phyloP scores from a whole-genome alignment of 2,797 vertebrate species.

The Cottoperca gobio region DNA sequence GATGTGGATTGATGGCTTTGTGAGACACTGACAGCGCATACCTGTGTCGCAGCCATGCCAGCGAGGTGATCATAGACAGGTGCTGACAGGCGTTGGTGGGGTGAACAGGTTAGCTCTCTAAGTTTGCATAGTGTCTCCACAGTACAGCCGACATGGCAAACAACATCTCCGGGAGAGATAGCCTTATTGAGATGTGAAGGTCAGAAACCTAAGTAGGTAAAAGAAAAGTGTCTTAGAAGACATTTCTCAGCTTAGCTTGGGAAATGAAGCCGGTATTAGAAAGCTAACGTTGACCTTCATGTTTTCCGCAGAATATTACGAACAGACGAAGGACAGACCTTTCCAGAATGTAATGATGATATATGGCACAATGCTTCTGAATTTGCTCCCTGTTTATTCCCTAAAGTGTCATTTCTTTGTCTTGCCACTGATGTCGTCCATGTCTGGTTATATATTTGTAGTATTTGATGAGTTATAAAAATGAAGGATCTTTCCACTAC shows the following conservation, averaged over 20 bases:
- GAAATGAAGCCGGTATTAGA: conserved; percentile 49
- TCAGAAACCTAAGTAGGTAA: conserved; percentile 63
- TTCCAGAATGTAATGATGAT: conserved; percentile 53
- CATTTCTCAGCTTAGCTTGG: conserved; percentile 46
- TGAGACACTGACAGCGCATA: conserved; percentile 77
- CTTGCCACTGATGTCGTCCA: conserved; percentile 36
- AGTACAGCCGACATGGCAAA: conserved; percentile 63
- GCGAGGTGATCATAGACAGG: conserved; percentile 72
- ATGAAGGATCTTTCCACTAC: conserved; percentile 28
- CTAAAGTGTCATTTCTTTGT: conserved; percentile 54
- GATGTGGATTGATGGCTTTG: conserved; percentile 76
- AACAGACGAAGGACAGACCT: conserved; percentile 45
- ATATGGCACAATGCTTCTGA: conserved; percentile 32
- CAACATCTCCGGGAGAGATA: conserved; percentile 66
- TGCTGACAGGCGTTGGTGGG: conserved; percentile 62
- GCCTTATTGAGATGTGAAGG: conserved; percentile 65
- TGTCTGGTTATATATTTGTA: conserved; percentile 36
- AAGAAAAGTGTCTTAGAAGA: conserved; percentile 45
- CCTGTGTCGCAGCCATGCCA: conserved; percentile 63
- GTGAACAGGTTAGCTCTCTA: conserved; percentile 70
- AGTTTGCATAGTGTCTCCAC: conserved; percentile 70
- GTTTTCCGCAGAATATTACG: conserved; percentile 51
- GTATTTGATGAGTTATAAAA: conserved; percentile 42
- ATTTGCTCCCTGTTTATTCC: conserved; percentile 53
- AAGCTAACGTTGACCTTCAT: conserved; percentile 60